A percentile compares a stretch with the other conserved stretches of the same genome.
These are phyloP conservation scores for Halictus quadricinctus DNA, from an alignment of 2,888 invertebrate genomes.

Conservation along the genomic window DNA sequence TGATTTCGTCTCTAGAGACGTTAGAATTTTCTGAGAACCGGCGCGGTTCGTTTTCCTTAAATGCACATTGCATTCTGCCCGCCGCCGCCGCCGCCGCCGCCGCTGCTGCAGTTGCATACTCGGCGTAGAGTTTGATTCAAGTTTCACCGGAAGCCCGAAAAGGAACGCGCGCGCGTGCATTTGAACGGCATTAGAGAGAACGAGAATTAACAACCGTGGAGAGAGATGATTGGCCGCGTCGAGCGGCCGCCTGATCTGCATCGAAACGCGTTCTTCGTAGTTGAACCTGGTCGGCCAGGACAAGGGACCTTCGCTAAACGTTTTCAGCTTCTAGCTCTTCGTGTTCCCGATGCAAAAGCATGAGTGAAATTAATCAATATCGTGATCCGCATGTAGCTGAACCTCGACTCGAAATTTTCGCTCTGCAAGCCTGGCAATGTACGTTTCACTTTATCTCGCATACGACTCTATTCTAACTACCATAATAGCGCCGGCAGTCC, in stretches of 20 bases:
- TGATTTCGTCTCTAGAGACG: conserved; percentile 47
- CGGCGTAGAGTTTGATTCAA: conserved; percentile 18
- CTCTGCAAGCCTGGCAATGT: conserved; percentile 32
- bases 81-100: conserved; percentile 15
- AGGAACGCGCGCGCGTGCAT: not conserved
- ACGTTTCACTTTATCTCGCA: conserved; percentile 6
- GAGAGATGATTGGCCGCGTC: not conserved
- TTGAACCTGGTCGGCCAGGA: not conserved
- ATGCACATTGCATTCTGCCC: conserved; percentile 25
- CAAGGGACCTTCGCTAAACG: not conserved
- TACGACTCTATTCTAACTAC: not conserved
- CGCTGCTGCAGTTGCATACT: conserved; percentile 29
- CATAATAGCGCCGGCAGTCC: not conserved
- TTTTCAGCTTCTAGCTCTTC: conserved; percentile 30
- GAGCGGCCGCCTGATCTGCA: not conserved
- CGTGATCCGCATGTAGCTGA: conserved; percentile 38
- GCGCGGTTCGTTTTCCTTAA: conserved; percentile 26
- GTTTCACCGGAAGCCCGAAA: not conserved
- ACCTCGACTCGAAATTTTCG: conserved; percentile 7
- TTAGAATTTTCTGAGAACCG: conserved; percentile 16
- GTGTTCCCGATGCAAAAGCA: conserved; percentile 30
- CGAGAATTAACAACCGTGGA: not conserved
- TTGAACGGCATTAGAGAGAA: not conserved
- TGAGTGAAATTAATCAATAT: conserved; percentile 23
- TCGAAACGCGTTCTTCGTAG: not conserved